Evolutionary conservation across 2,797 vertebrate species (phyloP).

Genomic region (Neopelma chrysocephalum): DNA sequence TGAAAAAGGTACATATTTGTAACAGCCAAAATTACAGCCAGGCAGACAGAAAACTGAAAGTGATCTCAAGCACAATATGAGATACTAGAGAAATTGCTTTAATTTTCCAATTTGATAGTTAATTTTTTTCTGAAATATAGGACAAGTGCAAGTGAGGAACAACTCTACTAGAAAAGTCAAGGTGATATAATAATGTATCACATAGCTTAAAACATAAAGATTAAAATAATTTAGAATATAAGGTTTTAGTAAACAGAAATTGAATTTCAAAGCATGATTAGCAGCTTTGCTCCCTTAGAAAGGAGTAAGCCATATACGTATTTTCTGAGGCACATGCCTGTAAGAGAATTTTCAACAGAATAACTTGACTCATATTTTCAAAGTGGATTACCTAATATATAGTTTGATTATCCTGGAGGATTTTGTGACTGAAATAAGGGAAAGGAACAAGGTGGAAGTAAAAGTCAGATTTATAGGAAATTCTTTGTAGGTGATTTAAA

Average conservation of each 20-base stretch:
- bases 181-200: background rate
- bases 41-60: background rate
- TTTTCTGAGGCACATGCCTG: background rate
- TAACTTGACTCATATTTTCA: background rate
- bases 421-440: background rate
- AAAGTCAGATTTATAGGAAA: background rate
- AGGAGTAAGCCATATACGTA: background rate
- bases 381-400: background rate
- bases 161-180: background rate
- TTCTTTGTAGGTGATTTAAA: background rate
- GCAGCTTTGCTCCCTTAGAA: background rate
- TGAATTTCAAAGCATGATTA: background rate
- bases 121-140: background rate
- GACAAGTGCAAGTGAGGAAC: background rate
- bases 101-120: background rate
- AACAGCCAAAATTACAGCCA: background rate
- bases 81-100: background rate
- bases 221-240: background rate
- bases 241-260: background rate
- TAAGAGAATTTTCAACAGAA: background rate
- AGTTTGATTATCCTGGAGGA: background rate
- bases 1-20: background rate
- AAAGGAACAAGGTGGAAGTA: background rate
- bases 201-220: background rate
- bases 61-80: background rate